These are phyloP conservation scores for Apotomis capreana DNA, from an alignment of 2,888 invertebrate genomes.

Conservation along the genomic window DNA sequence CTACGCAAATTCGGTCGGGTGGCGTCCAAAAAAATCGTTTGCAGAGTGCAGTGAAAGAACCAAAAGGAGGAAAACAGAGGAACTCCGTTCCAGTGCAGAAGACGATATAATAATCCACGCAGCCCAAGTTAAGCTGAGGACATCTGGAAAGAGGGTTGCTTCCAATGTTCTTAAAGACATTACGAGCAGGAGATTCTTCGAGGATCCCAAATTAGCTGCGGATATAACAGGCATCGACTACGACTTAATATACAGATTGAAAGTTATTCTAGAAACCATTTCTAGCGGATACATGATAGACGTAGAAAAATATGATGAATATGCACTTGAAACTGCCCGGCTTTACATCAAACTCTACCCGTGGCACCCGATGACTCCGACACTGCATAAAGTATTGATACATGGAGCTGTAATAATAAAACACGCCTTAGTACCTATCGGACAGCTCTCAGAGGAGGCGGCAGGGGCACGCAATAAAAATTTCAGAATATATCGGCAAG, in stretches of 20 bases:
- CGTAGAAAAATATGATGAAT: slow-evolving; percentile 34
- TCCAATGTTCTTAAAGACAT: too few relatives aligned
- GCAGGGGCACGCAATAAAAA: slow-evolving; percentile 26
- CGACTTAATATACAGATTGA: slow-evolving; percentile 46
- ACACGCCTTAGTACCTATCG: slow-evolving; percentile 51
- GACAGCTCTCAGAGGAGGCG: slow-evolving; percentile 54
- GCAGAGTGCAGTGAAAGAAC: background rate
- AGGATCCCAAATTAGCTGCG: slow-evolving; percentile 43
- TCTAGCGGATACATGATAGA: slow-evolving; percentile 44
- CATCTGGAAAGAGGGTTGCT: too few relatives aligned
- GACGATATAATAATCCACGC: background rate
- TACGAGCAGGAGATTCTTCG: slow-evolving; percentile 24
- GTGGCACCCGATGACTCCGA: slow-evolving; percentile 55
- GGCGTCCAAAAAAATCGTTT: background rate
- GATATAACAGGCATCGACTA: slow-evolving; percentile 44
- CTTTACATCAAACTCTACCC: slow-evolving; percentile 46
- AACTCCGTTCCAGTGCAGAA: background rate
- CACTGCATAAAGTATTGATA: slow-evolving; percentile 53
- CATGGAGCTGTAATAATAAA: slow-evolving; percentile 51
- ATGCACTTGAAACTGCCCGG: slow-evolving; percentile 45
- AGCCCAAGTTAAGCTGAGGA: background rate
- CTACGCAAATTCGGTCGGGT: background rate
- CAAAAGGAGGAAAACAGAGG: slow-evolving; percentile 8
- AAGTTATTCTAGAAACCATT: slow-evolving; percentile 49
- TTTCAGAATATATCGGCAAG: background rate